Conservation (phyloP, 2,888 invertebrate species). For the Netelia virgata region DNA sequence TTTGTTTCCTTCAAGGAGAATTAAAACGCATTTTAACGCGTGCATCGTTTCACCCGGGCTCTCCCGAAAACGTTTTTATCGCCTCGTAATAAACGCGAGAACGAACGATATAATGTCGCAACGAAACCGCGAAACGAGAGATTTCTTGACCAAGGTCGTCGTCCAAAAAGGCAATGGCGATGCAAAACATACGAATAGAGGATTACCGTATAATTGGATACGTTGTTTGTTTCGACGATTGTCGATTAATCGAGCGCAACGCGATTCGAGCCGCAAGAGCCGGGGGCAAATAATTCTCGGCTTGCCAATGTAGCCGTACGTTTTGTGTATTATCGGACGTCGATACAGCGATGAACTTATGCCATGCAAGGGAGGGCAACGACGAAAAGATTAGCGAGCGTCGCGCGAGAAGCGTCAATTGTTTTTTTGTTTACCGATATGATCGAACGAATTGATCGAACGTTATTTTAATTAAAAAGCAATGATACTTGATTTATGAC, state of each 20-base stretch:
- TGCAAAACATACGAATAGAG: constrained; percentile 21
- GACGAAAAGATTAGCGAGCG: constrained; percentile 16
- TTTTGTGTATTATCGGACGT: neutral
- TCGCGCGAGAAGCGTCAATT: neutral
- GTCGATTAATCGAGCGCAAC: constrained; percentile 41
- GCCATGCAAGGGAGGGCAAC: constrained; percentile 17
- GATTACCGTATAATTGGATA: constrained; percentile 35
- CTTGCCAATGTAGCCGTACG: constrained; percentile 22
- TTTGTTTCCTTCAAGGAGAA: neutral
- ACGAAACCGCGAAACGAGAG: neutral
- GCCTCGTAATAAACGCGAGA: constrained; percentile 3
- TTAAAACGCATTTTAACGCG: constrained; percentile 11
- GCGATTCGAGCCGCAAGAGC: constrained; percentile 14
- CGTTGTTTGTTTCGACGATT: constrained; percentile 24
- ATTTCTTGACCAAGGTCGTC: constrained; percentile 36
- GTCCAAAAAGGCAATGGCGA: neutral
- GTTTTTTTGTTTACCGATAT: no score
- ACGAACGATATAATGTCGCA: constrained; percentile 1
- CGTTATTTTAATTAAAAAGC: no score
- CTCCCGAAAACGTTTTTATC: neutral
- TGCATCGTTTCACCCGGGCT: neutral
- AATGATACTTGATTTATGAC: neutral
- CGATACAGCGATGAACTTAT: constrained; percentile 57
- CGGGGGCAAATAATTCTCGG: constrained; percentile 18
- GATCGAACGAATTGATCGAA: no score